phyloP scores from a whole-genome alignment of 2,113 vertebrate species.

The Leptodactylus fuscus region DNA sequence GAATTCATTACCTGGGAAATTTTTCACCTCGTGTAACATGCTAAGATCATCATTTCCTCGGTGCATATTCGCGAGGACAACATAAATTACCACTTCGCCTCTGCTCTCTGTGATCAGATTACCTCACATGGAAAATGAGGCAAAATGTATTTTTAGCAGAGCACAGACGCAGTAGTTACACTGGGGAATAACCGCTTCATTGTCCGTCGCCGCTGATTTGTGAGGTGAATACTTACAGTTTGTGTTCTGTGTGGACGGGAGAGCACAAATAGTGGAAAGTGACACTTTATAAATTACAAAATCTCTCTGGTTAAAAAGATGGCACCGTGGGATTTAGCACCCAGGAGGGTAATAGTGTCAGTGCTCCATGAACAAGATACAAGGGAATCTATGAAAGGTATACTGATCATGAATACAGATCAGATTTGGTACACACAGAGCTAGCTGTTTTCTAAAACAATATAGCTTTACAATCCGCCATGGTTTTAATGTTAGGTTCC shows the following conservation, averaged over 20 bases:
- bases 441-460: background rate
- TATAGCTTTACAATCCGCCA: too few species aligned
- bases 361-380: background rate
- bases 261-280: background rate
- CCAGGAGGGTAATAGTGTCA: background rate
- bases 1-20: slow-evolving; percentile 39
- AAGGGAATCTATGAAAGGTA: background rate
- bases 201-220: slow-evolving; percentile 8
- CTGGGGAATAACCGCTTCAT: slow-evolving; percentile 5
- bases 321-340: background rate
- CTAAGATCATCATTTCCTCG: slow-evolving; percentile 36
- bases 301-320: background rate
- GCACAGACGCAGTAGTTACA: slow-evolving; percentile 8
- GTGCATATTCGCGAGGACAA: slow-evolving; percentile 24
- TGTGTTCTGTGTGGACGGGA: background rate
- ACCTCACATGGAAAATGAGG: slow-evolving; percentile 37
- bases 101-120: slow-evolving; percentile 10
- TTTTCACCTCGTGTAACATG: slow-evolving; percentile 23
- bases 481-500: too few species aligned
- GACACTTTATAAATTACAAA: slow-evolving; percentile 8
- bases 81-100: slow-evolving; percentile 46
- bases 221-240: background rate
- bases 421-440: background rate
- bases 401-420: background rate
- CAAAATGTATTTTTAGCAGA: slow-evolving; percentile 35